Evolutionary conservation across 2,888 invertebrate species (phyloP), one percentile per base, ranked within the genome.

Genomic region (Apamea anceps): DNA sequence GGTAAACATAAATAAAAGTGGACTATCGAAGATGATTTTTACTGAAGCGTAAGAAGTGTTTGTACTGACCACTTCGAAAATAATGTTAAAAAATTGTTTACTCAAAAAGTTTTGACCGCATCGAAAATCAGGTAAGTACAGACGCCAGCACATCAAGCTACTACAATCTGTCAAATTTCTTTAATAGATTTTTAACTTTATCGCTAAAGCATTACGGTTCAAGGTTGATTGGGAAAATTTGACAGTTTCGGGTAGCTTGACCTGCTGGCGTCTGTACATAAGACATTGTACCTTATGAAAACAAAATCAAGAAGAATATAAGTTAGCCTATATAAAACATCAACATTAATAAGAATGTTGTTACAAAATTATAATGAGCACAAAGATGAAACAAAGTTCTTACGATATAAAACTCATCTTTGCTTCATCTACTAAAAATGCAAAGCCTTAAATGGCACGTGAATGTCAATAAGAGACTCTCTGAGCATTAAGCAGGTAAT

Each of bases 401-500:
- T n/a, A 7, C 15, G 42, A 3, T 15, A n/a, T 54, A 15, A 8
- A 48, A 48, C 15, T 51, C n/a, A 25, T 54, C 7, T 66, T 54
- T 13, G 2, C 15, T 60, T 48, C 32, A 73, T 60, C 76, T 74
- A 75, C 65, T 77, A 65, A 74, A 85, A 75, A 81, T 88, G 81
- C 48, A 85, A 88, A 85, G 72, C 77, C 63, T 21, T 60, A 60
- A 87, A 83, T 78, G 70, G 82, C 68, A 48, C 68, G 37, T 32
- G n/a, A 85, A 85, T 85, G 68, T 68, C 75, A 85, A 77, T 82
- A 82, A 51, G 63, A 85, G 67, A 72, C 63, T 84, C 78, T 77
- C 68, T 25, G 4, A 71, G 78, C 42, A 82, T 82, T 85, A 87
- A 80, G 60, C 75, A 81, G 79, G 89, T 90, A 90, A 88, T 90